Evolutionary conservation across 2,113 vertebrate species (phyloP), one percentile per base, ranked within the genome.

Genomic region (Daubentonia madagascariensis): DNA sequence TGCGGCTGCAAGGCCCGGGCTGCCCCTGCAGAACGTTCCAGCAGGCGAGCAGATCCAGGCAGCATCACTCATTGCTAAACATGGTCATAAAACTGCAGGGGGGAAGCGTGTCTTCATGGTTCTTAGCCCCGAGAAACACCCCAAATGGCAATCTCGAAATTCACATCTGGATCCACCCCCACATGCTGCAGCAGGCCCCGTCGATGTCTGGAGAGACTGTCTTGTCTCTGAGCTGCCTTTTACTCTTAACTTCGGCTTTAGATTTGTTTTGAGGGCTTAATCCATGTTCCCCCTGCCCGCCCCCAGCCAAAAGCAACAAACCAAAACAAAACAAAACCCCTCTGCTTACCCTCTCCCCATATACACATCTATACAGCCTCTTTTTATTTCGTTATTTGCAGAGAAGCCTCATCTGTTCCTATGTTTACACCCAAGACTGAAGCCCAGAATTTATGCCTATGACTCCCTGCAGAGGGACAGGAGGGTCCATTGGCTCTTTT

Each of bases 61-160:
- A 57, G n/a, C 63, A 72, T 95, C 92, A 81, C 65, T 98, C 90
- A 78, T 54, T 52, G 25, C 72, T 97, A 97, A 95, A 70, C 94
- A 8, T 9, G 81, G 83, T 35, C 89, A 68, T 88, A 98, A 96
- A 87, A 30, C 45, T 5, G 3, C 65, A 84, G 73, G 94, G 54
- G 95, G 67, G 20, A 84, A 43, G 6, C 25, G 22, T 1, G 3
- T 94, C 85, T 93, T 97, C 97, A 22, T 10, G 63, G 52, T 30
- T 32, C 78, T 54, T 72, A 83, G 72, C 43, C 91, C 97, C 94
- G 7, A 8, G 85, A 80, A 96, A 92, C 52, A 94, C 92, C 94
- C 95, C 87, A 81, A 96, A 83, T 83, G 96, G 96, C 80, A 91
- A 9, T 68, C 80, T 83, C 1, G 20, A 70, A 85, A 67, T n/a